Evolutionary conservation across 2,888 invertebrate genomes (phyloP).

Genomic region (Coenonympha arcania): DNA sequence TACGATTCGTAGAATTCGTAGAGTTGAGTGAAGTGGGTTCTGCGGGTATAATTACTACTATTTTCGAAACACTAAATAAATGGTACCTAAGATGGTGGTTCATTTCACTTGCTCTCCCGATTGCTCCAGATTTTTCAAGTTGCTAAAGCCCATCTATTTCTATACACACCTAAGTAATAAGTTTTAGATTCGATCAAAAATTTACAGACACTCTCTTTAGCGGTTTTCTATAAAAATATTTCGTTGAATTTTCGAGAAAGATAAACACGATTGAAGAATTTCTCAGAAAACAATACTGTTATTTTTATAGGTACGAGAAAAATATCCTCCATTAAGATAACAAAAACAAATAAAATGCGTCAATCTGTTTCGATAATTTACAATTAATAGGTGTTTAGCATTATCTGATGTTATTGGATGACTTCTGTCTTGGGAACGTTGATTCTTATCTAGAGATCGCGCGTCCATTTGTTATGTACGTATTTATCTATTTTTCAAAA

Average conservation of each 20-base stretch:
- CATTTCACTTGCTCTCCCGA: no score
- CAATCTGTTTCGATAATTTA: background rate
- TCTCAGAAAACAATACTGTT: conserved; percentile 7
- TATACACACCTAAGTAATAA: no score
- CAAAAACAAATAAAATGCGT: conserved; percentile 27
- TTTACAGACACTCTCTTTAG: no score
- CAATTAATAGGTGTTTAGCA: background rate
- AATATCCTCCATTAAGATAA: conserved; percentile 1
- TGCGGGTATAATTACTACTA: no score
- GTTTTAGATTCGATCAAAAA: no score
- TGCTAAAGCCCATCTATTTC: no score
- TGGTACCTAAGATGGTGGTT: no score
- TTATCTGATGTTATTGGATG: background rate
- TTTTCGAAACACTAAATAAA: no score
- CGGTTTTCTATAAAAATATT: no score
- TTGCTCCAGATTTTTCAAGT: no score
- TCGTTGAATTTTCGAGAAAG: conserved; percentile 40
- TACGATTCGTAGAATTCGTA: no score
- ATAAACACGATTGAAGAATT: conserved; percentile 29
- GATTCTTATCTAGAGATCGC: background rate
- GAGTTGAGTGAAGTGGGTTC: no score
- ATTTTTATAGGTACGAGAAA: background rate
- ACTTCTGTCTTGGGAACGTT: background rate
- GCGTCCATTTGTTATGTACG: background rate
- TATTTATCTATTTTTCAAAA: background rate